Conservation (phyloP, 1,140 invertebrate species). For the Oreohelix idahoensis region DNA sequence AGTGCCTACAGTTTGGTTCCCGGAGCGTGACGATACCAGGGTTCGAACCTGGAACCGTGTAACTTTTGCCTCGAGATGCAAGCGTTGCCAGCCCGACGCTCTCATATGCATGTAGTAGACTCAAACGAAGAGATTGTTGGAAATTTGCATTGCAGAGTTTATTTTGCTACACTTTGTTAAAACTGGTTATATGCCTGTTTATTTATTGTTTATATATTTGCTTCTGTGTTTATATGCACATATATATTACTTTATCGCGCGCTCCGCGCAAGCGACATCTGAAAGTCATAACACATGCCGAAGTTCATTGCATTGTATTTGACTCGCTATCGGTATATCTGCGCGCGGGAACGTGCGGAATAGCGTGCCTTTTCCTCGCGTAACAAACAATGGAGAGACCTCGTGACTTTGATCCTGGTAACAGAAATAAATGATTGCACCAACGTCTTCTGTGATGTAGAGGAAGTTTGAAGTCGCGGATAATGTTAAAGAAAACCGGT, state of each 20-base stretch:
- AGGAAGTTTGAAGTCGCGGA: not conserved
- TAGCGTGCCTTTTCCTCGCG: conserved; percentile 1
- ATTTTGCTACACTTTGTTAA: not conserved
- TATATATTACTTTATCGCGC: not conserved
- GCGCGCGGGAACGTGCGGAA: conserved; percentile 6
- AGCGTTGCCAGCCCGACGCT: no score
- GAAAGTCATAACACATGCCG: not conserved
- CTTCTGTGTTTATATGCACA: not conserved
- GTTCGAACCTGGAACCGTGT: no score
- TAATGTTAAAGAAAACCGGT: not conserved
- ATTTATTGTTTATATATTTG: not conserved
- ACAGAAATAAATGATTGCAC: conserved; percentile 11
- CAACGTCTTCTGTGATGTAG: conserved; percentile 5
- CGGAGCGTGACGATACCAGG: no score
- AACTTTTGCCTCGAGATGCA: no score
- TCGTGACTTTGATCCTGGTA: not conserved
- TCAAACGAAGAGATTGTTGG: no score
- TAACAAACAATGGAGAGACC: not conserved
- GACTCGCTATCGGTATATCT: not conserved
- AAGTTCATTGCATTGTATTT: not conserved
- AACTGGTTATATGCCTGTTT: not conserved
- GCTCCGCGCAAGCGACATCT: not conserved
- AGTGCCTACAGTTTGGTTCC: no score
- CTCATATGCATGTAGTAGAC: no score
- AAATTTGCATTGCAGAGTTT: no score